Percentiles rank a stretch among this genome's conserved stretches.
Conservation (phyloP, 2,113 vertebrate species). For the Nannospalax galili region DNA sequence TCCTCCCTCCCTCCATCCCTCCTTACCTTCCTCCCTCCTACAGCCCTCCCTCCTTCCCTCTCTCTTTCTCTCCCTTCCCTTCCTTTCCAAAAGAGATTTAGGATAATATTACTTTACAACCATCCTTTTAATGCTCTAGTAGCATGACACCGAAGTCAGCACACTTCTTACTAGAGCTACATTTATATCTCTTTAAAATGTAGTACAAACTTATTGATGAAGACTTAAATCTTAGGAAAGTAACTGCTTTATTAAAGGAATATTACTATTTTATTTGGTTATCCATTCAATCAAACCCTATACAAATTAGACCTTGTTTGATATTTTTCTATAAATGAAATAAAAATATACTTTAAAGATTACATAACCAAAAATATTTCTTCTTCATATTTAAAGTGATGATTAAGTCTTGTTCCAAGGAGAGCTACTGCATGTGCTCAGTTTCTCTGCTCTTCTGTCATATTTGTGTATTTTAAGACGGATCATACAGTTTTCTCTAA, state of each 20-base stretch:
- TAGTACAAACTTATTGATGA: background rate
- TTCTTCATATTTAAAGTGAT: background rate
- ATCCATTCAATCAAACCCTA: background rate
- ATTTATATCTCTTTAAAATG: background rate
- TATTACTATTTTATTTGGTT: conserved; percentile 41
- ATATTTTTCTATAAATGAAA: conserved; percentile 42
- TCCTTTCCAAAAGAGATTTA: background rate
- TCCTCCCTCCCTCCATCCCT: background rate
- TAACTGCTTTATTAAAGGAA: background rate
- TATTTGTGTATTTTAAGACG: background rate
- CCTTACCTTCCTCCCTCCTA: background rate
- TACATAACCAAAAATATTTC: background rate
- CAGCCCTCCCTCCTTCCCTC: background rate
- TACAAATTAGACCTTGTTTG: background rate
- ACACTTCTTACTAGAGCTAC: background rate
- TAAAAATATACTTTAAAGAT: conserved; percentile 27
- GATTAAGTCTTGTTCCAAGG: background rate
- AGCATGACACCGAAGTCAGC: background rate
- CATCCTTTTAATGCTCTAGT: background rate
- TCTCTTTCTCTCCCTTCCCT: background rate
- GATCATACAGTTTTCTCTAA: background rate
- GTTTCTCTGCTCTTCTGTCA: background rate
- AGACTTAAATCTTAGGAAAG: background rate
- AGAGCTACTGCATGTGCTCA: background rate
- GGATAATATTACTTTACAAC: background rate